A percentile compares a stretch with the other conserved stretches of the same genome.
phyloP scores from a whole-genome alignment of 2,113 vertebrate genomes.

The Serilophus lunatus region DNA sequence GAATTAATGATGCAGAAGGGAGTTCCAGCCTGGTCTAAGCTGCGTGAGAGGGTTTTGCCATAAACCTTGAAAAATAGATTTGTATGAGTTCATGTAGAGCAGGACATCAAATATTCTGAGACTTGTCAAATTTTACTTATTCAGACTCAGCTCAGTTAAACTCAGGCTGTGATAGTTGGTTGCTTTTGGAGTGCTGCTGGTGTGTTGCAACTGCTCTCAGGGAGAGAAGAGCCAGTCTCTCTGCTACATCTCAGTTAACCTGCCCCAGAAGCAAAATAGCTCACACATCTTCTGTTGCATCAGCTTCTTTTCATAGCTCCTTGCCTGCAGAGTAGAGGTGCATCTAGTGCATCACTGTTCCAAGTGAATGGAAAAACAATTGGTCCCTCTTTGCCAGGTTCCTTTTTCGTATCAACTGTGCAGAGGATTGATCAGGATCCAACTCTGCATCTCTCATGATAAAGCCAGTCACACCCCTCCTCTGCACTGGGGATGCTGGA shows the following conservation, averaged over 20 bases:
- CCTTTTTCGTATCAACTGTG: neutral
- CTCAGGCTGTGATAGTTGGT: neutral
- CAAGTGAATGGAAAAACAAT: neutral
- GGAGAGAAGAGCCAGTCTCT: neutral
- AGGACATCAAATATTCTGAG: neutral
- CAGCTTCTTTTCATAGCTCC: neutral
- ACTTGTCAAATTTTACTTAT: neutral
- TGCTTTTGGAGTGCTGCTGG: neutral
- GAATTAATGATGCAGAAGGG: neutral
- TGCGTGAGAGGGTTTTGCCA: neutral
- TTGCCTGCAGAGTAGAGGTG: rapidly evolving
- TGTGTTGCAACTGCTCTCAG: rapidly evolving
- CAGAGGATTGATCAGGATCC: neutral
- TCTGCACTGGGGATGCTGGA: neutral
- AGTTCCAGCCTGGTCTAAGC: neutral
- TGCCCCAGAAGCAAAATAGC: neutral
- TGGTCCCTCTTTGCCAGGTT: neutral
- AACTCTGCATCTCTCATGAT: rapidly evolving
- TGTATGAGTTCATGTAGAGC: neutral
- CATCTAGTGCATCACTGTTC: rapidly evolving
- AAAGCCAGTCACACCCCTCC: neutral
- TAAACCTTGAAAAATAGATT: neutral
- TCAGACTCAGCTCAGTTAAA: rapidly evolving
- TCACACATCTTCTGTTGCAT: neutral
- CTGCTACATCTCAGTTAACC: neutral